A percentile compares a stretch with the other conserved stretches of the same genome.
phyloP scores from a whole-genome alignment of 2,113 vertebrate species.

The Gallinago undulata region DNA sequence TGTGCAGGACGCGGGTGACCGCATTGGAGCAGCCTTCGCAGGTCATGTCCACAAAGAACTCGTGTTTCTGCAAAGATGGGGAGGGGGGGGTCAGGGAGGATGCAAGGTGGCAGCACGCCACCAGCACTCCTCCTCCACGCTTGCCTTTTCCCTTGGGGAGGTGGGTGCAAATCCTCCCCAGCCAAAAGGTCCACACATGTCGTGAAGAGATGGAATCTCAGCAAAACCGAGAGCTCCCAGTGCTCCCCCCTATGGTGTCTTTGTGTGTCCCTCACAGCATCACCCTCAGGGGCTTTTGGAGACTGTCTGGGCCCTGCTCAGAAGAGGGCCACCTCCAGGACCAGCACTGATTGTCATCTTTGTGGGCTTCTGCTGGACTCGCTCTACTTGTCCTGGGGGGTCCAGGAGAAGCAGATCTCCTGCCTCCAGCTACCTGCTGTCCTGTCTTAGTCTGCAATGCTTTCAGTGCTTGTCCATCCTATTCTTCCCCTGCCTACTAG shows the following conservation, averaged over 20 bases:
- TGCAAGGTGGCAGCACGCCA: background rate
- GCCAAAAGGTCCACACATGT: background rate
- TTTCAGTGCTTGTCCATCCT: background rate
- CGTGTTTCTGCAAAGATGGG: slow-evolving; percentile 82
- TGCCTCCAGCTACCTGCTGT: background rate
- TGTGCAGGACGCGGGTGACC: slow-evolving; percentile 86
- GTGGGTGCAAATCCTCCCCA: background rate
- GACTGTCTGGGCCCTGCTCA: background rate
- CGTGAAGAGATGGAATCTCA: background rate
- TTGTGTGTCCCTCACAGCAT: background rate
- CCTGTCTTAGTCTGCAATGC: background rate
- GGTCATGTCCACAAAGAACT: slow-evolving; percentile 95
- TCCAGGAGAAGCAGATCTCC: background rate
- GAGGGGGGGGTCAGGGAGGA: background rate
- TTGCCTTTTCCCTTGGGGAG: background rate
- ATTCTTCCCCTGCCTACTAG: background rate
- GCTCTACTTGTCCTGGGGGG: background rate
- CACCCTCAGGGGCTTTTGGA: background rate
- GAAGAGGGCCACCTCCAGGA: background rate
- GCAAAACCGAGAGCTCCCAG: background rate
- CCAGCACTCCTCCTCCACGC: accelerated
- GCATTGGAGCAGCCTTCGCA: slow-evolving; percentile 93
- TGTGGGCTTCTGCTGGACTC: background rate
- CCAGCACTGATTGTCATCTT: background rate
- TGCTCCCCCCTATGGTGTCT: background rate